phyloP scores from a whole-genome alignment of 2,113 vertebrate genomes.

The Callopanchax toddi region DNA sequence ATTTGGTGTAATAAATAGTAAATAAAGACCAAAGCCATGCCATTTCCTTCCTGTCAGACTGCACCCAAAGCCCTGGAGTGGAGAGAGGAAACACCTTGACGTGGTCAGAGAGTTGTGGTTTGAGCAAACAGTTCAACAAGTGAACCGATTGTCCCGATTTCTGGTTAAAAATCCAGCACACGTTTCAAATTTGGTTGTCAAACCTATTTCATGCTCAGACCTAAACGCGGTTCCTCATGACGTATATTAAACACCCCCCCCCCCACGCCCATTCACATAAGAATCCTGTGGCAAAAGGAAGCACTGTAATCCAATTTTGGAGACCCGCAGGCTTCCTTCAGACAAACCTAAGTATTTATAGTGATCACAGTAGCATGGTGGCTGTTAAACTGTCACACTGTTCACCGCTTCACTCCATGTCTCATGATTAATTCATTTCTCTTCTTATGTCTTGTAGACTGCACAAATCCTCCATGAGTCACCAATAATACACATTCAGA shows the following conservation, averaged over 20 bases:
- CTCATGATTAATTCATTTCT: slow-evolving; percentile 72
- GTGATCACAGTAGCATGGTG: slow-evolving; percentile 46
- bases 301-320: slow-evolving; percentile 75
- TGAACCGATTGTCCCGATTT: slow-evolving; percentile 1
- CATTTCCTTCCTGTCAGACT: slow-evolving; percentile 64
- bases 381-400: slow-evolving; percentile 57
- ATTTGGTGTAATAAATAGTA: slow-evolving; percentile 65
- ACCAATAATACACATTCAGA: slow-evolving; percentile 45
- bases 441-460: slow-evolving; percentile 32
- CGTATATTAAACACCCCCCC: slow-evolving; percentile 43
- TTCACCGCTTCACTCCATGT: slow-evolving; percentile 55
- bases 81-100: slow-evolving; percentile 6
- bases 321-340: slow-evolving; percentile 49
- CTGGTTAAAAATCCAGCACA: slow-evolving; percentile 18
- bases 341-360: slow-evolving; percentile 69
- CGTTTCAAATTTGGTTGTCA: slow-evolving; percentile 26
- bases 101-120: slow-evolving; percentile 9
- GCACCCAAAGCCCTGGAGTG: slow-evolving; percentile 23
- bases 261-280: slow-evolving; percentile 24
- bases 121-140: background rate
- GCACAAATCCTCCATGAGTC: slow-evolving; percentile 59
- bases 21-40: slow-evolving; percentile 65
- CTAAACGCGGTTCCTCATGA: slow-evolving; percentile 57
- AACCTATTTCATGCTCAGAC: slow-evolving; percentile 42
- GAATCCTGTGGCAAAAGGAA: slow-evolving; percentile 59